phyloP scores from a whole-genome alignment of 1,140 invertebrate genomes.

The Papilio aristodemus region DNA sequence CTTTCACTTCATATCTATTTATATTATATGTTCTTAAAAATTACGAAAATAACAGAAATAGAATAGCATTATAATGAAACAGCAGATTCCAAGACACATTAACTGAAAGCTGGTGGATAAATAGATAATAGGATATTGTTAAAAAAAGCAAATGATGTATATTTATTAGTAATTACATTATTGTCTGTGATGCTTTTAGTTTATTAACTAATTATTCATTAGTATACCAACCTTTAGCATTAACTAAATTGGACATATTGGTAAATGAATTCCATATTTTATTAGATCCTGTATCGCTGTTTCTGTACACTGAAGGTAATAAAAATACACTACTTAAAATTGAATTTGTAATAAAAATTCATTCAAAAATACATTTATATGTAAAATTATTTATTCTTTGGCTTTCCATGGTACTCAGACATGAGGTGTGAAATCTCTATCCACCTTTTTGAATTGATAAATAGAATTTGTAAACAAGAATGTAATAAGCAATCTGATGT shows the following conservation, averaged over 20 bases:
- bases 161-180: slow-evolving; percentile 56
- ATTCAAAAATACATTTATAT: no score
- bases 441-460: no score
- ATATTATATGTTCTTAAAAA: no score
- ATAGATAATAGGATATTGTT: slow-evolving; percentile 33
- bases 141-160: slow-evolving; percentile 36
- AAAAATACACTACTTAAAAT: slow-evolving; percentile 40
- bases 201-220: slow-evolving; percentile 4
- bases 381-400: no score
- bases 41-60: no score
- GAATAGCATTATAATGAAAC: no score
- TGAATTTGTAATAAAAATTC: slow-evolving; percentile 21
- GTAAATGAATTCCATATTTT: slow-evolving; percentile 62
- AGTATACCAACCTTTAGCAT: slow-evolving; percentile 9
- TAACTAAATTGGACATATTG: slow-evolving; percentile 50
- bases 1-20: no score
- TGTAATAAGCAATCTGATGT: slow-evolving; percentile 20
- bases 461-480: background rate
- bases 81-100: no score
- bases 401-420: no score
- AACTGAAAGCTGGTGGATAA: no score
- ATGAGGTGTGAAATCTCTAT: no score
- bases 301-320: slow-evolving; percentile 55
- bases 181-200: slow-evolving; percentile 50
- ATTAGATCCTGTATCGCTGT: slow-evolving; percentile 47